Evolutionary conservation across 2,797 vertebrate species (phyloP).

Genomic region (Macropus fuliginosus): DNA sequence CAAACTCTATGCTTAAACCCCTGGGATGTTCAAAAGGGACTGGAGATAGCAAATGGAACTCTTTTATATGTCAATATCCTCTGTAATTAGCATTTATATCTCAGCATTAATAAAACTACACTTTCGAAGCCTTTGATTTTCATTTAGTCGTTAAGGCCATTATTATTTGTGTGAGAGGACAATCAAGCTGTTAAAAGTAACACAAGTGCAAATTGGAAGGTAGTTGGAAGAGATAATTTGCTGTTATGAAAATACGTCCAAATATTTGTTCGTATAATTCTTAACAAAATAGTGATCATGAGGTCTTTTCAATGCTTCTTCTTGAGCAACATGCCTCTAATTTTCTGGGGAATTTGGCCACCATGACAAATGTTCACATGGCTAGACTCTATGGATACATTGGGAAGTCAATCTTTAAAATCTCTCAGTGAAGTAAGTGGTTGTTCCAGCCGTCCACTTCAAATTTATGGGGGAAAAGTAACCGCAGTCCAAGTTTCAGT

Average conservation of each 20-base stretch:
- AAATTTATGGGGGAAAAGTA: not conserved
- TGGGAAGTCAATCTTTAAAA: slow-evolving; percentile 20
- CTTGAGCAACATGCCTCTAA: not conserved
- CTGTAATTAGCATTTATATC: slow-evolving; percentile 72
- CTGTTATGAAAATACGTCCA: slow-evolving; percentile 72
- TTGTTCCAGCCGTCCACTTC: not conserved
- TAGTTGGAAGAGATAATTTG: slow-evolving; percentile 74
- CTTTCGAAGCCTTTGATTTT: slow-evolving; percentile 72
- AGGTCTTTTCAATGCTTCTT: slow-evolving; percentile 47
- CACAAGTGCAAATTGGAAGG: slow-evolving; percentile 69
- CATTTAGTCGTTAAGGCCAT: slow-evolving; percentile 64
- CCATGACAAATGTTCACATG: not conserved
- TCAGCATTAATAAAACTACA: slow-evolving; percentile 66
- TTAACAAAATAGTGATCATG: slow-evolving; percentile 48
- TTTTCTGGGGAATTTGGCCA: slow-evolving; percentile 17
- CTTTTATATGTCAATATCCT: slow-evolving; percentile 67
- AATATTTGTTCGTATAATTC: slow-evolving; percentile 72
- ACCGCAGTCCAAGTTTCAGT: not conserved
- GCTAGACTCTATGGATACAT: not conserved
- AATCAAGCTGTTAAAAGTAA: slow-evolving; percentile 73
- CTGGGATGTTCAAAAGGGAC: slow-evolving; percentile 57
- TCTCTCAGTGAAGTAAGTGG: not conserved
- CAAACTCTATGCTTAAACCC: slow-evolving; percentile 65
- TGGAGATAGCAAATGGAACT: slow-evolving; percentile 67
- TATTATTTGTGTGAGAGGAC: slow-evolving; percentile 75